phyloP scores from a whole-genome alignment of 2,113 vertebrate species.

The Oreochromis tanganicae region DNA sequence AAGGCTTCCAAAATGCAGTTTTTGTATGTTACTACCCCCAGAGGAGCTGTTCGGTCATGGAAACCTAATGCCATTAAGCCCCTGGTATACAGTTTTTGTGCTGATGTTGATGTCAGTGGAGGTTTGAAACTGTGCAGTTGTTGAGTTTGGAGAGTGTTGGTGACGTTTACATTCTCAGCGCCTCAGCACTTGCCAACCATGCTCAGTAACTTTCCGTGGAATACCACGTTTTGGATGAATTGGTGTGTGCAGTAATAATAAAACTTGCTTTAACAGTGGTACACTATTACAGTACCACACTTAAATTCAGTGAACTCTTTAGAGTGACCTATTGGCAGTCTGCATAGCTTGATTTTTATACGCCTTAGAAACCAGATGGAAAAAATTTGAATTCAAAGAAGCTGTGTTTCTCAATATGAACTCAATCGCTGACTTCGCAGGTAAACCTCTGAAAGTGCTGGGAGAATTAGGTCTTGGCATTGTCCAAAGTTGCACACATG shows the following conservation, averaged over 20 bases:
- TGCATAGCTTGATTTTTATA: background rate
- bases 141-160: background rate
- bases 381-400: background rate
- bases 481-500: background rate
- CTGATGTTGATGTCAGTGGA: background rate
- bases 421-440: background rate
- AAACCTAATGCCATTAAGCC: background rate
- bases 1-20: background rate
- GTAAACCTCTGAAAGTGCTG: background rate
- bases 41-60: background rate
- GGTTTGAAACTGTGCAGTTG: background rate
- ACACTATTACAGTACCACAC: background rate
- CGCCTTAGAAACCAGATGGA: background rate
- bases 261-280: background rate
- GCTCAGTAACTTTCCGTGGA: background rate
- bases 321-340: background rate
- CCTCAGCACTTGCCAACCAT: background rate
- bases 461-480: background rate
- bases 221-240: background rate
- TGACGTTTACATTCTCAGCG: background rate
- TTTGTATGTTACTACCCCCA: background rate
- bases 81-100: background rate
- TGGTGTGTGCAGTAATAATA: background rate
- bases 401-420: background rate
- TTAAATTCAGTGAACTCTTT: background rate